These are phyloP conservation scores for Antedon bifida DNA, from an alignment of 35 echinoderm and acorn worm genomes.

Conservation along the genomic window DNA sequence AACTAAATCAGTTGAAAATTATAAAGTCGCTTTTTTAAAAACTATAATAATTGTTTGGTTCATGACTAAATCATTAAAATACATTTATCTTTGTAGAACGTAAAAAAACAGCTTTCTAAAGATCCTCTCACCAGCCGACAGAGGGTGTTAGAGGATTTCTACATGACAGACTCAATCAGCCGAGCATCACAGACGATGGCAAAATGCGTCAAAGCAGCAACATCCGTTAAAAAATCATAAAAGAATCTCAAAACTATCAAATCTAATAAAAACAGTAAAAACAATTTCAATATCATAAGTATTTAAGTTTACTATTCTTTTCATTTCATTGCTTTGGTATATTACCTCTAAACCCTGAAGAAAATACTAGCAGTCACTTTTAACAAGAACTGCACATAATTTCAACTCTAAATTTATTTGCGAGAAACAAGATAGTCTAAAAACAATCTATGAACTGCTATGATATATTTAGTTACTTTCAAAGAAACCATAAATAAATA, in stretches of 20 bases:
- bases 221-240: neutral
- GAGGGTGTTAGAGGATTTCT: conserved; percentile 58
- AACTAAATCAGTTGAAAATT: no score
- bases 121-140: conserved; percentile 45
- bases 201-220: conserved; percentile 85
- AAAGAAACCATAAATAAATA: neutral
- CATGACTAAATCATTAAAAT: no score
- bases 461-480: neutral
- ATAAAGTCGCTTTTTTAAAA: no score
- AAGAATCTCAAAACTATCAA: neutral
- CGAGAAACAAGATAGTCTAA: neutral
- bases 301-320: no score
- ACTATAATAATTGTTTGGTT: no score
- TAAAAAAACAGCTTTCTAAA: conserved; percentile 35
- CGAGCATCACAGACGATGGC: conserved; percentile 94
- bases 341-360: no score
- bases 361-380: neutral
- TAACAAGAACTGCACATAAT: neutral
- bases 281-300: neutral
- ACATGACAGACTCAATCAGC: conserved; percentile 98
- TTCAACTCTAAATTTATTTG: neutral
- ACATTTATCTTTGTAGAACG: conserved; percentile 19
- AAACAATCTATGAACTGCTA: neutral
- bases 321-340: no score
- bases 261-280: neutral